phyloP scores from a whole-genome alignment of 2,797 vertebrate species.

The Choloepus didactylus region DNA sequence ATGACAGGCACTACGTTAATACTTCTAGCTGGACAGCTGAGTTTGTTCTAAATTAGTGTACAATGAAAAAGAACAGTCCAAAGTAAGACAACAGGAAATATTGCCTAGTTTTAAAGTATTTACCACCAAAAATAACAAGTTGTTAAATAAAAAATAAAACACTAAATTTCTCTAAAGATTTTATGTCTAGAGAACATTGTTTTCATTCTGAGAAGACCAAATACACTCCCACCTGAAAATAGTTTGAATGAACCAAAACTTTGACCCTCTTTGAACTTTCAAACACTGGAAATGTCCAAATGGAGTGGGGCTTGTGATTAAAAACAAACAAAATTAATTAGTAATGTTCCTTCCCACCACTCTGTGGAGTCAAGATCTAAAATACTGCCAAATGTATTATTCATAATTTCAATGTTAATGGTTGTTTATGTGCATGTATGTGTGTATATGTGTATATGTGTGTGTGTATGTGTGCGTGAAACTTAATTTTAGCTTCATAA shows the following conservation, averaged over 20 bases:
- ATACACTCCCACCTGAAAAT: not conserved
- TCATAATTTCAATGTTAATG: not conserved
- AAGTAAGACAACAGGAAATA: not conserved
- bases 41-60: not conserved
- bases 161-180: not conserved
- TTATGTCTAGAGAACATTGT: conserved; percentile 23
- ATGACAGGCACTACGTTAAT: not conserved
- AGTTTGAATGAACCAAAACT: not conserved
- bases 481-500: conserved; percentile 2
- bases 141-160: conserved; percentile 28
- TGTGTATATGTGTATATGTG: not conserved
- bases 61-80: conserved; percentile 14
- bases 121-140: not conserved
- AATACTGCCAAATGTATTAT: not conserved
- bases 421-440: not conserved
- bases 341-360: not conserved
- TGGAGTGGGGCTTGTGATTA: not conserved
- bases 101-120: conserved; percentile 6
- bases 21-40: not conserved
- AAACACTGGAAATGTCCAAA: not conserved
- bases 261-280: not conserved
- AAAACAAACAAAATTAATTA: not conserved
- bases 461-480: not conserved
- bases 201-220: conserved; percentile 1
- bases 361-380: not conserved